Conservation (phyloP, 2,888 invertebrate genomes). For the Eumacrocentrus americanus region DNA sequence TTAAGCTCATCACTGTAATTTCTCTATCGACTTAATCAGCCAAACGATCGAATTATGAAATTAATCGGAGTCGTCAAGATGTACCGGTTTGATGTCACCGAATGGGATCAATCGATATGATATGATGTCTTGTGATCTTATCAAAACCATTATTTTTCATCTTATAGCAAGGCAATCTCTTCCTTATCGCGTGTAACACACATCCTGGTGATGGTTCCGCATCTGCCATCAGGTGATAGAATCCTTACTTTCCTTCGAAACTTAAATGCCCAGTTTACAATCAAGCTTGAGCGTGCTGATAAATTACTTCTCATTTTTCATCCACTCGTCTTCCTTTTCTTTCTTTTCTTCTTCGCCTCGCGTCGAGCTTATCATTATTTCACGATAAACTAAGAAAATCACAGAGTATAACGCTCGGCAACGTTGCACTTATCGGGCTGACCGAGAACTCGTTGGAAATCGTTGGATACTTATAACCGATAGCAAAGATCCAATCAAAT, state of each 20-base stretch:
- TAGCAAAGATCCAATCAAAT: constrained; percentile 50
- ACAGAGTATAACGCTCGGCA: constrained; percentile 34
- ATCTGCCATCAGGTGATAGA: background rate
- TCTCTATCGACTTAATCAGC: constrained; percentile 6
- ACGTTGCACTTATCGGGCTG: constrained; percentile 41
- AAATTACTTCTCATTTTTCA: constrained; percentile 10
- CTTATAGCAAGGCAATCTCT: background rate
- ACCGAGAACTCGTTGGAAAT: constrained; percentile 35
- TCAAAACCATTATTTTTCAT: background rate
- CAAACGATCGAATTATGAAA: background rate
- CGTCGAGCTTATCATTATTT: constrained; percentile 52
- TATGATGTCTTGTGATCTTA: background rate
- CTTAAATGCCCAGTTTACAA: background rate
- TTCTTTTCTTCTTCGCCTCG: constrained; percentile 4
- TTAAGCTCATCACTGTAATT: constrained; percentile 3
- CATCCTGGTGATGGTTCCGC: background rate
- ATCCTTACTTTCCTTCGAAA: background rate
- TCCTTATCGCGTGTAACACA: background rate
- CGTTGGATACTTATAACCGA: constrained; percentile 47
- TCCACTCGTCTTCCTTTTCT: background rate
- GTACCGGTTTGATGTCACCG: background rate
- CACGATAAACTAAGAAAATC: constrained; percentile 49
- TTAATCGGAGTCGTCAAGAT: background rate
- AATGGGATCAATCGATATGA: background rate
- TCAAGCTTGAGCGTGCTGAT: constrained; percentile 6